Base-by-base conservation (phyloP, 1,140 invertebrate genomes). In the Oncopodura yosiiana region DNA sequence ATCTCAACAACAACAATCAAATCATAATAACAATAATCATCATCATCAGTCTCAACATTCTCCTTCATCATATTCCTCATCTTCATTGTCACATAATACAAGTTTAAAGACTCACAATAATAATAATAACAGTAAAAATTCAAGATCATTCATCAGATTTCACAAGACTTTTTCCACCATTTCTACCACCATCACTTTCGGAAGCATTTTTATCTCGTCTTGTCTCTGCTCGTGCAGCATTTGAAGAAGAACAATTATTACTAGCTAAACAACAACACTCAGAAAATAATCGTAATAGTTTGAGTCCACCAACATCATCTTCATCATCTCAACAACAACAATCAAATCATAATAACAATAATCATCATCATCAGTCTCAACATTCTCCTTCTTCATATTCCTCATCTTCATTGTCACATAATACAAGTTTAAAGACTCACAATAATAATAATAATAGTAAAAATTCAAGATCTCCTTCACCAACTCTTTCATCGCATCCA, bases 121-220 rank as follows among this genome's bases (percentile, higher is more conserved):
- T 16, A 18, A 44, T 29, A 39, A 21, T 43, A 19, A 18, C 41
- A 27, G 32, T 29, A 23, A 30, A 37, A 9, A 34, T 57, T 3
- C 49, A 45, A 14, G 37, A 44, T 45, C 57, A 57, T 34, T 37
- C 53, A 19, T 18, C 49, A 24, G 59, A 61, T 18, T 58, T 61
- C 26, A 52, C 60, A 0, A 44, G 46, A n/a, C 38, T 61, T 41
- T 57, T 61, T 36, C 60, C 60, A 42, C 60, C 54, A 24, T 55
- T 61, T n/a, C 27, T 61, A 5, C 46, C 59, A 1, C 27, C 57
- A 12, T 50, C 57, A 8, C 21, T 59, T 18, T 42, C 53, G 1
- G 58, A 56, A 32, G 58, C 49, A 16, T 46, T 60, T 37, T 27
- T 60, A 2, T 56, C 58, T 4, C 48, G 58, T 16, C 48, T 60